These are phyloP conservation scores for Thalpophila matura DNA, from an alignment of 2,888 invertebrate species.

Conservation along the genomic window DNA sequence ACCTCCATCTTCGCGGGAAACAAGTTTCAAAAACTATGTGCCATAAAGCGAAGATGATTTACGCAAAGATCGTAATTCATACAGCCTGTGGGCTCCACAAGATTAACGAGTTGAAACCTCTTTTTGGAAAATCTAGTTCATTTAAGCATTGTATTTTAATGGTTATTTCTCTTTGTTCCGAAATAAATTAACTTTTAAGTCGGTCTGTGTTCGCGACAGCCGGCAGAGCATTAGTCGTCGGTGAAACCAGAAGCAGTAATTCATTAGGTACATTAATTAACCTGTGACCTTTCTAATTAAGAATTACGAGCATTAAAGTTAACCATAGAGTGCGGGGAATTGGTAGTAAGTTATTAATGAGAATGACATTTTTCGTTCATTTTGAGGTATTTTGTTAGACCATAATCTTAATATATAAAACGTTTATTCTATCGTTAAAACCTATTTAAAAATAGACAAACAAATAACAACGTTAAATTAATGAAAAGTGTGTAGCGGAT, in stretches of 20 bases:
- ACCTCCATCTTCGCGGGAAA: slow-evolving; percentile 20
- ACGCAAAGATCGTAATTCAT: slow-evolving; percentile 42
- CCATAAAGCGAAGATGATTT: slow-evolving; percentile 38
- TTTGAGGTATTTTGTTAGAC: neutral
- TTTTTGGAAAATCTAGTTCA: slow-evolving; percentile 11
- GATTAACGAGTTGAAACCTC: slow-evolving; percentile 44
- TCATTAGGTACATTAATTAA: slow-evolving; percentile 59
- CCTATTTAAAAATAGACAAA: no score
- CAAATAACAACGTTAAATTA: neutral
- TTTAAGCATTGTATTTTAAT: slow-evolving; percentile 33
- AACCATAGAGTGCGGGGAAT: slow-evolving; percentile 24
- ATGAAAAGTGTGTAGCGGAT: neutral
- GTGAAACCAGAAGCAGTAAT: slow-evolving; percentile 43
- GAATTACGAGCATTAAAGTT: slow-evolving; percentile 40
- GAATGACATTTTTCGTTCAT: neutral
- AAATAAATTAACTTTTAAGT: slow-evolving; percentile 42
- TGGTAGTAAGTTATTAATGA: slow-evolving; percentile 21
- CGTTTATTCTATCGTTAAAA: no score
- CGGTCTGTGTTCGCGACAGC: slow-evolving; percentile 37
- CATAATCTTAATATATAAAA: no score
- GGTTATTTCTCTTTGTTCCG: slow-evolving; percentile 39
- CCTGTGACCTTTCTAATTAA: slow-evolving; percentile 57
- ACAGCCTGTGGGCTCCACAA: slow-evolving; percentile 28
- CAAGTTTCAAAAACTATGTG: slow-evolving; percentile 30
- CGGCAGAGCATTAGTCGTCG: slow-evolving; percentile 38